phyloP scores from a whole-genome alignment of 2,113 vertebrate genomes.

The Menidia beryllina region DNA sequence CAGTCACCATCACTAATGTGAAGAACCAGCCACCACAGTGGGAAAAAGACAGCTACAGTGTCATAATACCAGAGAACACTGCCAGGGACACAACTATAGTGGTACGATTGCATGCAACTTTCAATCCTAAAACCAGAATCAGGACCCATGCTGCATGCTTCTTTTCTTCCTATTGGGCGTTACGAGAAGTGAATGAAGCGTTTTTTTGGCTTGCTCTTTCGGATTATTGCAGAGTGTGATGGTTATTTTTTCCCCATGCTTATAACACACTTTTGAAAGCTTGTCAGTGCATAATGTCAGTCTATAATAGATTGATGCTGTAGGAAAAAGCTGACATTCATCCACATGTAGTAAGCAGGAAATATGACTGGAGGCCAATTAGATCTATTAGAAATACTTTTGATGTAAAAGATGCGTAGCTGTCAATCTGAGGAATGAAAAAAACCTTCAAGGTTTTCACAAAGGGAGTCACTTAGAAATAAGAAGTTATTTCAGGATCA shows the following conservation, averaged over 20 bases:
- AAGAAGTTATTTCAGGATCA: constrained; percentile 33
- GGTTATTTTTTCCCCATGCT: constrained; percentile 11
- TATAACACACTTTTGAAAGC: constrained; percentile 20
- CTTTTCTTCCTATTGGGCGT: background rate
- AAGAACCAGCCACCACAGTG: constrained; percentile 90
- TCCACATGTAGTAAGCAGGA: constrained; percentile 36
- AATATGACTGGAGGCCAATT: constrained; percentile 50
- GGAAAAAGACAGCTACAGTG: constrained; percentile 85
- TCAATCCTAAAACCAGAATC: background rate
- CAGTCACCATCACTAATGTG: constrained; percentile 86
- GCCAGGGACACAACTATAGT: constrained; percentile 82
- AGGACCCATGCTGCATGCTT: background rate
- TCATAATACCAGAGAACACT: constrained; percentile 86
- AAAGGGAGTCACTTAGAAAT: constrained; percentile 22
- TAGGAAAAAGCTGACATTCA: constrained; percentile 42
- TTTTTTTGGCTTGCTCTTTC: constrained; percentile 5
- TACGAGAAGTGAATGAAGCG: constrained; percentile 10
- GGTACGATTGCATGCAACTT: constrained; percentile 59
- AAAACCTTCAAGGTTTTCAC: constrained; percentile 30
- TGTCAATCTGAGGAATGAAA: constrained; percentile 33
- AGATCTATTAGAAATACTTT: constrained; percentile 53
- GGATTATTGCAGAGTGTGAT: constrained; percentile 4
- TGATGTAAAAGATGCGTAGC: constrained; percentile 56
- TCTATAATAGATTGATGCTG: constrained; percentile 32
- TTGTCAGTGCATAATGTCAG: constrained; percentile 8